phyloP scores from a whole-genome alignment of 2,113 vertebrate species.

The Anolis sagrei region DNA sequence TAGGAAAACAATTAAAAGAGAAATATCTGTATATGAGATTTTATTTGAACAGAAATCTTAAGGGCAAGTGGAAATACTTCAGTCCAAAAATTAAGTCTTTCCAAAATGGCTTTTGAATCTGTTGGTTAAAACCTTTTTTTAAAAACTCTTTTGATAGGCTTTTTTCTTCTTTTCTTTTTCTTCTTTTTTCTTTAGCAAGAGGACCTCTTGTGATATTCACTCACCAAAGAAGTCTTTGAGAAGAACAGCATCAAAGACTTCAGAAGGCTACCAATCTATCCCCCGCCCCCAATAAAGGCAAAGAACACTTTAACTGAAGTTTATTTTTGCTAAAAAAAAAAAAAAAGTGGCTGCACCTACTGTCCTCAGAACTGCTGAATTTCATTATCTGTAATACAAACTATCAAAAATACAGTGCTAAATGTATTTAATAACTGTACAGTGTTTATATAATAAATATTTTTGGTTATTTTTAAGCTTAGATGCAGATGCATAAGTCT shows the following conservation, averaged over 20 bases:
- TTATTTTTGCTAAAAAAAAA: constrained; percentile 6
- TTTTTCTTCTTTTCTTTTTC: no score
- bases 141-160: constrained; percentile 35
- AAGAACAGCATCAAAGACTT: constrained; percentile 4
- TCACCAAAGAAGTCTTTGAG: constrained; percentile 11
- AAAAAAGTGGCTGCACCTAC: constrained; percentile 6
- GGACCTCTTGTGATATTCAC: constrained; percentile 30
- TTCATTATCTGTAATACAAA: constrained; percentile 3
- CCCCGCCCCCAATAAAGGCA: constrained; percentile 22
- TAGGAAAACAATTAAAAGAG: not conserved
- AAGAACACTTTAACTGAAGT: not conserved
- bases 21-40: not conserved
- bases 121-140: constrained; percentile 23
- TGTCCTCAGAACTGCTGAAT: constrained; percentile 1
- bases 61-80: not conserved
- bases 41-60: not conserved
- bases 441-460: constrained; percentile 15
- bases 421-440: not conserved
- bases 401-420: not conserved
- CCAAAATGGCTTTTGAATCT: not conserved
- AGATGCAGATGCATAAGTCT: constrained; percentile 29
- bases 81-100: not conserved
- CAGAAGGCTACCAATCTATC: constrained; percentile 9
- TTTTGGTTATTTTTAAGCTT: not conserved
- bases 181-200: constrained; percentile 45